Percentiles rank a stretch among this genome's conserved stretches.
Evolutionary conservation across 2,113 vertebrate genomes (phyloP).

Genomic region (Corythoichthys haematopterus): DNA sequence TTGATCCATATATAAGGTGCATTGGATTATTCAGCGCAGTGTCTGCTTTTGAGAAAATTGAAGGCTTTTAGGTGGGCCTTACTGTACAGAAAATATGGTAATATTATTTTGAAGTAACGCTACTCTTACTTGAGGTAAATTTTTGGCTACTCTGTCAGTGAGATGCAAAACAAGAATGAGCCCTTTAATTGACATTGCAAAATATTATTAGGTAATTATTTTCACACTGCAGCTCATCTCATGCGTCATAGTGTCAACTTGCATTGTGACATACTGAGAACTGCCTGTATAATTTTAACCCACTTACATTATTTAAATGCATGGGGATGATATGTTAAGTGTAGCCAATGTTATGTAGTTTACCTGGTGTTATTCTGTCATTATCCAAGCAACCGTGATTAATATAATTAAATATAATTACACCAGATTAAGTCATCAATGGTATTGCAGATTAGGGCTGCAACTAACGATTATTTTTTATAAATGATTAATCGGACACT

Average conservation of each 20-base stretch:
- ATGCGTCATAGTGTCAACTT: not conserved
- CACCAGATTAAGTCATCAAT: not conserved
- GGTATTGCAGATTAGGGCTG: not conserved
- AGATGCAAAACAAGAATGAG: not conserved
- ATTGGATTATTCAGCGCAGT: no score
- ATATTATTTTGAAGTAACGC: no score
- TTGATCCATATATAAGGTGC: no score
- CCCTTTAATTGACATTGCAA: not conserved
- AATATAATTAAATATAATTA: not conserved
- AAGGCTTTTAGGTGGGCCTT: no score
- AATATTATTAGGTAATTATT: not conserved
- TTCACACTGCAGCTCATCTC: not conserved
- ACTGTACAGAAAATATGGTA: no score
- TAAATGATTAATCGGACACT: no score
- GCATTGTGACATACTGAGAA: not conserved
- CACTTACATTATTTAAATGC: not conserved
- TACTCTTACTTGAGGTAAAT: no score
- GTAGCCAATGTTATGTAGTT: not conserved
- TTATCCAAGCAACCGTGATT: not conserved
- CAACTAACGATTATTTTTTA: not conserved
- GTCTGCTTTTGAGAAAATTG: no score
- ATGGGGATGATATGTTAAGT: not conserved
- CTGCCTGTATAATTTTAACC: not conserved
- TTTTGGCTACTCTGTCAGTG: not conserved
- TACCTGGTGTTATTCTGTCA: not conserved